phyloP scores from a whole-genome alignment of 2,113 vertebrate genomes.

The Penelope pileata region DNA sequence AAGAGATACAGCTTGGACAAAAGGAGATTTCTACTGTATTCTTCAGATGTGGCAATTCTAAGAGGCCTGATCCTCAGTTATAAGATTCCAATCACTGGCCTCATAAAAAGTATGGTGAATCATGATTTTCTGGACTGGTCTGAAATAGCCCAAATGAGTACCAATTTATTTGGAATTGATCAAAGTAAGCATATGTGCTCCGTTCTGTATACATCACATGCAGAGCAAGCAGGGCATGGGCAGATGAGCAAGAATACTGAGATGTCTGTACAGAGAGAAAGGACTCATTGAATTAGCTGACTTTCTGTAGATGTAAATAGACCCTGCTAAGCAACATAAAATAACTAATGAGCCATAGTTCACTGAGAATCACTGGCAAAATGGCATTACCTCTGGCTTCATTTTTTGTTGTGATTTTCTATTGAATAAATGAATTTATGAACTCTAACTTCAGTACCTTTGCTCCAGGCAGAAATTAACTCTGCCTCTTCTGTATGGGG shows the following conservation, averaged over 20 bases:
- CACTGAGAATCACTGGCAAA: background rate
- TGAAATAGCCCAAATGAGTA: background rate
- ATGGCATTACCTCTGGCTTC: background rate
- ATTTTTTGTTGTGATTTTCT: background rate
- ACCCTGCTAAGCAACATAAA: conserved; percentile 20
- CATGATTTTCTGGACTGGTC: background rate
- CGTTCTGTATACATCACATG: background rate
- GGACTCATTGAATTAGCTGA: conserved; percentile 5
- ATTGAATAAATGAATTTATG: background rate
- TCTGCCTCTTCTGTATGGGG: background rate
- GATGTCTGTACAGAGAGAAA: conserved; percentile 20
- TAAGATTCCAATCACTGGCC: background rate
- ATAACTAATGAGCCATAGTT: conserved; percentile 33
- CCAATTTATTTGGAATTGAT: background rate
- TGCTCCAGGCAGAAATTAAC: background rate
- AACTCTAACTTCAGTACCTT: background rate
- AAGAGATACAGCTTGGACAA: fast-evolving
- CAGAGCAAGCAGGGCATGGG: conserved; percentile 17
- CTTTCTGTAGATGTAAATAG: conserved; percentile 17
- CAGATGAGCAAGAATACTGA: conserved; percentile 25
- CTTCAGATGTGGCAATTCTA: background rate
- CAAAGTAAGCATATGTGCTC: background rate
- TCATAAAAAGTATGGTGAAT: background rate
- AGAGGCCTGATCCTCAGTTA: background rate
- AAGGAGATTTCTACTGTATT: background rate